Conservation (phyloP, 1,140 invertebrate species). For the Megalopta genalis region DNA sequence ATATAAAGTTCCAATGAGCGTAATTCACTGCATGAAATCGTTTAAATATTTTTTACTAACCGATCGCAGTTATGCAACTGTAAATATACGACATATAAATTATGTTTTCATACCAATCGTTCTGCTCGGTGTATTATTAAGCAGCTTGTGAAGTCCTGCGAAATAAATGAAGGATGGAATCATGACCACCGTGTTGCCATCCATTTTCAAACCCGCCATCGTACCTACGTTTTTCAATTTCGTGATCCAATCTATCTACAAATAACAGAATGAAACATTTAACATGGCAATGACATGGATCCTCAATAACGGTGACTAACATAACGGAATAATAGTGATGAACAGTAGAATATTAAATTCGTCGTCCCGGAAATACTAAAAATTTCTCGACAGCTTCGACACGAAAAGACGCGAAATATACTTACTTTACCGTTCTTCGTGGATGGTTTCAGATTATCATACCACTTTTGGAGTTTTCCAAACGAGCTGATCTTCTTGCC, state of each 20-base stretch:
- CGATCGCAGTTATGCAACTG: neutral
- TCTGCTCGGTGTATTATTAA: constrained; percentile 37
- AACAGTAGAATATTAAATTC: too few relatives aligned
- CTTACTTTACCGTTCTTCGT: constrained; percentile 25
- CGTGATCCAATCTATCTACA: constrained; percentile 37
- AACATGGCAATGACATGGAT: too few relatives aligned
- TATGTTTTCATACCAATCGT: constrained; percentile 33
- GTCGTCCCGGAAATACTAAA: too few relatives aligned
- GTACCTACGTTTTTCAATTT: constrained; percentile 18
- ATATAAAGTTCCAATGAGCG: constrained; percentile 62
- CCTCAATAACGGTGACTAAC: too few relatives aligned
- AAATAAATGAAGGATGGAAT: neutral
- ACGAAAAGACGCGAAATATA: neutral
- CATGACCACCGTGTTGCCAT: neutral
- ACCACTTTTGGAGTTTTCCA: constrained; percentile 14
- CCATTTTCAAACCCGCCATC: constrained; percentile 4
- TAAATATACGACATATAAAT: neutral
- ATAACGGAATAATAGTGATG: too few relatives aligned
- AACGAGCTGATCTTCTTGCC: neutral
- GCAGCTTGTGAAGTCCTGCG: constrained; percentile 2
- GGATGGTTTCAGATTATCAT: neutral
- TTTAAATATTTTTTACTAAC: neutral
- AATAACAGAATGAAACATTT: neutral
- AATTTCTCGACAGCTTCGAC: too few relatives aligned
- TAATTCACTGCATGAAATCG: constrained; percentile 57